Evolutionary conservation across 2,888 invertebrate genomes (phyloP).

Genomic region (Uloborus plumipes): DNA sequence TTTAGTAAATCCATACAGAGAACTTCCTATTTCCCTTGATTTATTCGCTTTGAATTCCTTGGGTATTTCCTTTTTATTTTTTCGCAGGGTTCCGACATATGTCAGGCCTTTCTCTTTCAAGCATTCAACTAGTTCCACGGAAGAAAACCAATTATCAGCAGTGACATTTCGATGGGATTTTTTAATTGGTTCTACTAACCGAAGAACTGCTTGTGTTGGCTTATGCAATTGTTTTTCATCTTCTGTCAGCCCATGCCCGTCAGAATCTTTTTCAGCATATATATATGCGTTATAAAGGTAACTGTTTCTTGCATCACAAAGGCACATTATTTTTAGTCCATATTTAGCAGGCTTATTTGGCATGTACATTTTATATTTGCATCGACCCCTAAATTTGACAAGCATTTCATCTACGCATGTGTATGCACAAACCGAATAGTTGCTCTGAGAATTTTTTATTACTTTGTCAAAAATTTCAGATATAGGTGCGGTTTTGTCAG

Average conservation of each 20-base stretch:
- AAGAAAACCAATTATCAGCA: slow-evolving; percentile 1
- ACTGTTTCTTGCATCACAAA: too few relatives aligned
- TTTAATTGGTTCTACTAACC: neutral
- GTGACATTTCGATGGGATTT: slow-evolving; percentile 4
- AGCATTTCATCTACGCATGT: neutral
- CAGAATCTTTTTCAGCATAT: neutral
- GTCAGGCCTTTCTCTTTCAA: too few relatives aligned
- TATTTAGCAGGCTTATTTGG: neutral
- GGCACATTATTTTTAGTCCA: neutral
- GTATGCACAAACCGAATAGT: neutral
- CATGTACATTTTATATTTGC: neutral
- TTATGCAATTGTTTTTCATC: neutral
- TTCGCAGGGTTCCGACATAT: neutral
- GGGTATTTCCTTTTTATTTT: neutral
- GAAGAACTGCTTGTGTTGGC: too few relatives aligned
- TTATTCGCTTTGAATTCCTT: neutral
- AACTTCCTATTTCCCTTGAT: neutral
- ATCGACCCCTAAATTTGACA: too few relatives aligned
- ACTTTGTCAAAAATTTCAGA: slow-evolving; percentile 1
- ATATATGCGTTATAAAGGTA: too few relatives aligned
- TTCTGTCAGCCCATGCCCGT: neutral
- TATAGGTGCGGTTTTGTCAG: neutral
- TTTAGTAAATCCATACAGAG: neutral
- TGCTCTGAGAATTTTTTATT: neutral
- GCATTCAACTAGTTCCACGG: neutral